Base-by-base conservation (phyloP, 2,113 vertebrate species). In the Daubentonia madagascariensis region DNA sequence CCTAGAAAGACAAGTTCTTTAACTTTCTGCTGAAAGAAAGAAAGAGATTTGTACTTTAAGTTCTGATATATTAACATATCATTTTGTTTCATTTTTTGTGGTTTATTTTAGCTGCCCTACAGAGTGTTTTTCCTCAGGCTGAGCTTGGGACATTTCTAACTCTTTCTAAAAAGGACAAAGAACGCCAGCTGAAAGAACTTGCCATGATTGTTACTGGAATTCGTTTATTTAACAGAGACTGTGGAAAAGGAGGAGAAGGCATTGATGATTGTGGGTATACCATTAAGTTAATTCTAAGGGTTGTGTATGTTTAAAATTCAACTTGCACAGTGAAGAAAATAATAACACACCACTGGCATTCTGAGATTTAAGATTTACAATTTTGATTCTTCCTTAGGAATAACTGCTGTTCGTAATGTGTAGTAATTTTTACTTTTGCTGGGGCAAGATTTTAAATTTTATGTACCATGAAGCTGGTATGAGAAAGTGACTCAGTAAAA, bases 171-270 rank as follows among this genome's bases (percentile, higher is more conserved):
- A 99, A 97, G 96, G 99, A 99, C 63, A 99, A 99, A 98, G 99
- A 99, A 54, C 98, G 98, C 67, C 99, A 99, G 93, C 98, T 99
- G 79, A 99, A 92, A 17, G 99, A 99, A 93, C 98, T 99, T 67
- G 98, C 98, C 90, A 98, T 98, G 99, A 98, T 99, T 3, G 99
- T 99, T 54, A 99, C 99, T 3, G 99, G 99, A 73, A 99, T 99
- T 97, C 99, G 98, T 16, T 98, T 99, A 98, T 99, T 99, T 99
- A 99, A 99, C 98, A 99, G 98, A 97, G 98, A 99, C 96, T 98
- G 97, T 63, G 96, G 98, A 54, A 99, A 98, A 96, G 99, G 98
- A 96, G 99, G 99, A 89, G 98, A 99, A 25, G 79, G 98, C 97
- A 98, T 99, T 17, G 98, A 99, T 78, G 98, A 99, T 92, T 85